A percentile compares a stretch with the other conserved stretches of the same genome.
Evolutionary conservation across 2,113 vertebrate genomes (phyloP).

Genomic region (Agapornis roseicollis): DNA sequence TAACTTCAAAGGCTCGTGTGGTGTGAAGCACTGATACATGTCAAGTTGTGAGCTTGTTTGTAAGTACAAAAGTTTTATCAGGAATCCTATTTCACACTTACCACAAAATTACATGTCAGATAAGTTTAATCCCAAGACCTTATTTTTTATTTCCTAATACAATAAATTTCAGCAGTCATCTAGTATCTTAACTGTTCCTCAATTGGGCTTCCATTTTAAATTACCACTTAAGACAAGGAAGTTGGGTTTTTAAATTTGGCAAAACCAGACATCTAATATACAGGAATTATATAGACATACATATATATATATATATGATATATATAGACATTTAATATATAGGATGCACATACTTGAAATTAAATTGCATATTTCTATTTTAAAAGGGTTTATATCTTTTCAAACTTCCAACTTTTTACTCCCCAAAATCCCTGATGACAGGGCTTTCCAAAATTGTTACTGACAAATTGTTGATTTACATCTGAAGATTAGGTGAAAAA

Average conservation of each 20-base stretch:
- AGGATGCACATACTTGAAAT: neutral
- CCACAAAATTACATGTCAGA: neutral
- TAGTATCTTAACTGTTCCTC: neutral
- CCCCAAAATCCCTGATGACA: neutral
- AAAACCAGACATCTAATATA: neutral
- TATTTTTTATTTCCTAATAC: neutral
- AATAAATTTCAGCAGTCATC: neutral
- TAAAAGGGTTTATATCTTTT: neutral
- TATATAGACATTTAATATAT: neutral
- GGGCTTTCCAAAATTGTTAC: neutral
- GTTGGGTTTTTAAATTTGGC: neutral
- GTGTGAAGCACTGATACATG: neutral
- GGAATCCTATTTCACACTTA: neutral
- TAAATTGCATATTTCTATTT: neutral
- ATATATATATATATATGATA: neutral
- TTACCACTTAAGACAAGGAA: neutral
- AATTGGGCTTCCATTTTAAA: neutral
- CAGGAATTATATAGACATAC: neutral
- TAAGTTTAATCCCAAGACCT: neutral
- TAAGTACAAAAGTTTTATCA: neutral
- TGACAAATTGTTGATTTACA: neutral
- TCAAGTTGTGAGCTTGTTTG: neutral
- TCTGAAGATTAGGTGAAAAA: neutral
- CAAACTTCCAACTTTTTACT: neutral
- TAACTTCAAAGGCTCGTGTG: neutral